Evolutionary conservation across 2,113 vertebrate genomes (phyloP), one percentile per base, ranked within the genome.

Genomic region (Anser cygnoides): DNA sequence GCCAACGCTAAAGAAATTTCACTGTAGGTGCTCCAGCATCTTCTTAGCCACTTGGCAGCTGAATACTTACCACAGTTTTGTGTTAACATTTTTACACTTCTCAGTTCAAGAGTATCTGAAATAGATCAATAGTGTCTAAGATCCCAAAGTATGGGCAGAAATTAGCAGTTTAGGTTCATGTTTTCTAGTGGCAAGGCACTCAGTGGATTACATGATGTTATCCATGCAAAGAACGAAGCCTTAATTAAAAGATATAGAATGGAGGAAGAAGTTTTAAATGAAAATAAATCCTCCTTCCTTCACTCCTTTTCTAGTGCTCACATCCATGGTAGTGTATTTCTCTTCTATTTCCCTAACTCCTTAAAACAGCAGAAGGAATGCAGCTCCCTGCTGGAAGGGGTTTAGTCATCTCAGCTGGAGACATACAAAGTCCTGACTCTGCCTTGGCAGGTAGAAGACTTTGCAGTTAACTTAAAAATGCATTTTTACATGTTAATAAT

Each of bases 351-450:
- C 66, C 66, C 62, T 49, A 62, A 57, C 71, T 89, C 72, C 8
- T 65, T 75, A 41, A 87, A 96, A 65, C 58, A 87, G 83, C 54
- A 88, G 80, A 93, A 95, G 74, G 94, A 96, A 96, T 93, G 95
- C 84, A 96, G 90, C 86, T 94, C 94, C 91, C 90, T 89, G 90
- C 85, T 89, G 94, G 59, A 94, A 93, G 29, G 73, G 72, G 81
- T 95, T 95, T 14, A 96, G 57, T 35, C 87, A 76, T 80, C 93
- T 72, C 93, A 88, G 95, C 82, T 93, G 93, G 96, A 97, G 62
- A 61, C 21, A n/a, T 5, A 82, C 52, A 49, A 78, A 96, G 67
- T 35, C 61, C 84, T 85, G 58, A 85, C 41, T 93, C 72, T 1
- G 50, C 37, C 50, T 92, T 90, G 73, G 90, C 76, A 90, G 93